Percentiles rank a stretch among this genome's conserved stretches.
These are phyloP conservation scores for Danio tinwini DNA, from an alignment of 2,797 vertebrate genomes.

Conservation along the genomic window DNA sequence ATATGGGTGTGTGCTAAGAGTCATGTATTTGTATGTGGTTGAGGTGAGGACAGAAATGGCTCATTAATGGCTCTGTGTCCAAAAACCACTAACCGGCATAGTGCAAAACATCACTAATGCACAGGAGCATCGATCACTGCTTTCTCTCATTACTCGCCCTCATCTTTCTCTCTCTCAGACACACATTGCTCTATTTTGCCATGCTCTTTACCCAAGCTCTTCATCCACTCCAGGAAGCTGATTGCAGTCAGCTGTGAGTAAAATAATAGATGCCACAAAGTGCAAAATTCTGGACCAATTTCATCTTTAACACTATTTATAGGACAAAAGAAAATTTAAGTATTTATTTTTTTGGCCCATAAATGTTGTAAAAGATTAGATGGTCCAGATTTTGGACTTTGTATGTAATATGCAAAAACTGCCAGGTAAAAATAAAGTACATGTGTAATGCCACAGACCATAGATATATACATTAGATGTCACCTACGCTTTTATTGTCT, in stretches of 20 bases:
- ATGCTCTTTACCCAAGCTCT: neutral
- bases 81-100: constrained; percentile 50
- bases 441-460: too few relatives aligned
- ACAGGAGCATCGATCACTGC: constrained; percentile 52
- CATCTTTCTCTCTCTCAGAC: neutral
- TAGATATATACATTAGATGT: too few relatives aligned
- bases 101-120: constrained; percentile 56
- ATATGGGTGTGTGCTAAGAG: constrained; percentile 34
- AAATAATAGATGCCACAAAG: too few relatives aligned
- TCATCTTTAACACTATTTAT: too few relatives aligned
- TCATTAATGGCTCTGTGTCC: constrained; percentile 56
- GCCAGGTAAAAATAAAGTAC: too few relatives aligned
- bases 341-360: too few relatives aligned
- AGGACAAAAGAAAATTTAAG: too few relatives aligned
- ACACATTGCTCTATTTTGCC: neutral
- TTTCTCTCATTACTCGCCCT: constrained; percentile 38
- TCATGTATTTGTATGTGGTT: constrained; percentile 48
- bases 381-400: too few relatives aligned
- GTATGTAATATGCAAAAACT: too few relatives aligned
- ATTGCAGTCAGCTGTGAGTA: neutral
- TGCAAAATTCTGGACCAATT: too few relatives aligned
- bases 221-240: neutral
- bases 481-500: too few relatives aligned
- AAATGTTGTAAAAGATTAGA: too few relatives aligned
- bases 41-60: constrained; percentile 45